A percentile compares a stretch with the other conserved stretches of the same genome.
Conservation (phyloP, 2,797 vertebrate species). For the Capromys pilorides region DNA sequence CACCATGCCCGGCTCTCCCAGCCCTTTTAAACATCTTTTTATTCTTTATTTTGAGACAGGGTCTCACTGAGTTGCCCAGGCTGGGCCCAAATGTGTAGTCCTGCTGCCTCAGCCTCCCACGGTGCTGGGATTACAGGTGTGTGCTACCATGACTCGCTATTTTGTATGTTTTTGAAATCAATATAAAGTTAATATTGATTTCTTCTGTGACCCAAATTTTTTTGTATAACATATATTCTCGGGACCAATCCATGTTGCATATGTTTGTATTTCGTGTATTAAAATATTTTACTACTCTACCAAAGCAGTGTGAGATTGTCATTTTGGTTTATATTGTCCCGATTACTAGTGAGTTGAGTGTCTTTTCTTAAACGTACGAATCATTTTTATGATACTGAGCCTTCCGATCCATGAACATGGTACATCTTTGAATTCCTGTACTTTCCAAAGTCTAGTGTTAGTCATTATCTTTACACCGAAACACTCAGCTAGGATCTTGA, state of each 20-base stretch:
- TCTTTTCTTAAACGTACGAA: background rate
- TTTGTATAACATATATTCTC: background rate
- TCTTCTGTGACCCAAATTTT: background rate
- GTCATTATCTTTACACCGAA: background rate
- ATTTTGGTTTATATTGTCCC: background rate
- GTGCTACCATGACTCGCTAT: background rate
- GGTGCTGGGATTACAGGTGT: background rate
- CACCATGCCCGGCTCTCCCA: too few relatives aligned
- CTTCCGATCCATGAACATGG: background rate
- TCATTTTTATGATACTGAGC: background rate
- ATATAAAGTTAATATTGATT: background rate
- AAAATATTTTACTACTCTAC: background rate
- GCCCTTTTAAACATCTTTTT: background rate
- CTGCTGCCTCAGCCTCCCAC: background rate
- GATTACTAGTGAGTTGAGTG: background rate
- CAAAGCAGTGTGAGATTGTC: background rate
- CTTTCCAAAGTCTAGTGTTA: background rate
- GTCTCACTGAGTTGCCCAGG: background rate
- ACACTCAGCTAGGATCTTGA: background rate
- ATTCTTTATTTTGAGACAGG: background rate
- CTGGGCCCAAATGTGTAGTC: background rate
- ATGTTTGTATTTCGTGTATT: background rate
- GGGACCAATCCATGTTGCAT: background rate
- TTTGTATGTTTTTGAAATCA: conserved; percentile 12
- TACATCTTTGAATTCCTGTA: background rate